These are phyloP conservation scores for Torymus tubicola DNA, from an alignment of 2,888 invertebrate genomes.

Conservation along the genomic window DNA sequence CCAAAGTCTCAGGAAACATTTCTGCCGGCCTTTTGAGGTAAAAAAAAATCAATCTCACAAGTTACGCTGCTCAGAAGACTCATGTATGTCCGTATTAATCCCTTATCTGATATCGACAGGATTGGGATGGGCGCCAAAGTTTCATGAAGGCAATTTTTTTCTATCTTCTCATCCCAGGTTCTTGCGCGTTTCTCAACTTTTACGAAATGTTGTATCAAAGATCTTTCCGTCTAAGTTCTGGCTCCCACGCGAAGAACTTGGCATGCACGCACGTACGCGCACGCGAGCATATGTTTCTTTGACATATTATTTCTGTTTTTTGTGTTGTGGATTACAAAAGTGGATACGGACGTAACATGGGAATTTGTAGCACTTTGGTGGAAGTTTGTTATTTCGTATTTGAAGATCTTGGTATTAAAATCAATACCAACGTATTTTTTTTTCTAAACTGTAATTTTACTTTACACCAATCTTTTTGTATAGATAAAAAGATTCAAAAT, in stretches of 20 bases:
- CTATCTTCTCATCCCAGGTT: not conserved
- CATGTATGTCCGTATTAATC: conserved; percentile 23
- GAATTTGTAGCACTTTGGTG: too few relatives aligned
- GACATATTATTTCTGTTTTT: too few relatives aligned
- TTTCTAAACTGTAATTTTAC: too few relatives aligned
- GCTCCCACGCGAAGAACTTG: not conserved
- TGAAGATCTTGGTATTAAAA: too few relatives aligned
- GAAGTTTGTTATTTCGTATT: too few relatives aligned
- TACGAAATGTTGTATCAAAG: conserved; percentile 30
- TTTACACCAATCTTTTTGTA: too few relatives aligned
- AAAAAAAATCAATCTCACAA: conserved; percentile 7
- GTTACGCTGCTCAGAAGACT: not conserved
- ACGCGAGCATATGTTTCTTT: not conserved
- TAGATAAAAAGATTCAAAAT: too few relatives aligned
- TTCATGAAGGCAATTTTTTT: conserved; percentile 15
- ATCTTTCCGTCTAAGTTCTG: not conserved
- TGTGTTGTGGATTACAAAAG: too few relatives aligned
- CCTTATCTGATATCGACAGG: conserved; percentile 31
- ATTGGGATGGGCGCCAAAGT: not conserved
- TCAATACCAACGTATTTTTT: too few relatives aligned
- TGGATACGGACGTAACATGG: too few relatives aligned
- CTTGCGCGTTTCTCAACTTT: not conserved
- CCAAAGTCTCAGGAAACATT: too few relatives aligned
- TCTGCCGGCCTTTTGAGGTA: not conserved
- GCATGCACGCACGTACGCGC: not conserved